phyloP scores from a whole-genome alignment of 2,797 vertebrate genomes.

The Percopsis omiscomaycus region DNA sequence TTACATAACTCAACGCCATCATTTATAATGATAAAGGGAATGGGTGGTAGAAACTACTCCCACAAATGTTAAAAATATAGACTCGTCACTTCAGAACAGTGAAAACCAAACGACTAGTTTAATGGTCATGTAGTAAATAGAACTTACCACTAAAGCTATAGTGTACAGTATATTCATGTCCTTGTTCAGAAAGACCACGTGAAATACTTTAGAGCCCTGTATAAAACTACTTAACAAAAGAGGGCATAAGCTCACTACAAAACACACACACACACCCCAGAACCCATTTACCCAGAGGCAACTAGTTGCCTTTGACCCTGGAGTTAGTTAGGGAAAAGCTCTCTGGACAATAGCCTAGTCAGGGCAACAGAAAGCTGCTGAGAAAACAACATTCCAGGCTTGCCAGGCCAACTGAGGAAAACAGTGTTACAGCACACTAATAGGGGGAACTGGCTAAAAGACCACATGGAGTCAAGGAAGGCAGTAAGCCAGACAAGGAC shows the following conservation, averaged over 20 bases:
- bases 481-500: not conserved
- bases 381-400: constrained; percentile 13
- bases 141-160: not conserved
- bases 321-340: not conserved
- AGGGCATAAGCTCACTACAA: constrained; percentile 11
- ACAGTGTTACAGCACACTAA: constrained; percentile 1
- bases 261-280: not conserved
- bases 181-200: not conserved
- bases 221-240: not conserved
- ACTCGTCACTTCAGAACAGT: not conserved
- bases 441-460: constrained; percentile 3
- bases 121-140: not conserved
- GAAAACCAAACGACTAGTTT: not conserved
- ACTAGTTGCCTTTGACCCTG: not conserved
- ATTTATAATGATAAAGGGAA: not conserved
- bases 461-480: not conserved
- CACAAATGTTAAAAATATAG: not conserved
- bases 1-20: not conserved
- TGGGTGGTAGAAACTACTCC: not conserved
- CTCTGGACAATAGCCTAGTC: not conserved
- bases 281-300: not conserved
- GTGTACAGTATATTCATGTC: constrained; percentile 3
- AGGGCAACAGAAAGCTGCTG: constrained; percentile 13
- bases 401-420: not conserved
- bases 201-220: not conserved